Conservation (phyloP, 2,888 invertebrate species). For the Microplitis deprimator region DNA sequence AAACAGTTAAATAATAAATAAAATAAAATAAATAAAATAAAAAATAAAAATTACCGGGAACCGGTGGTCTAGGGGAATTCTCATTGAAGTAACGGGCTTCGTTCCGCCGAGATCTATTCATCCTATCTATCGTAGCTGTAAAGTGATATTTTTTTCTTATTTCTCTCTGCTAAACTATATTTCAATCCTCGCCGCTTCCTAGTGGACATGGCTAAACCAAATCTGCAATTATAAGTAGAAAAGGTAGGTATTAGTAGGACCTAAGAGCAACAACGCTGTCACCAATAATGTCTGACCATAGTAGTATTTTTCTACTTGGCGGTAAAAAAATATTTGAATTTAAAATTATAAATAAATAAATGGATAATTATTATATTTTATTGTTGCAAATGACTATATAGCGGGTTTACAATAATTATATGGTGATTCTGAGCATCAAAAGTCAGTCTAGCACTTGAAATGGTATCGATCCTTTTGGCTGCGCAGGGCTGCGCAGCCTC, state of each 20-base stretch:
- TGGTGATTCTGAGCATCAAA: slow-evolving; percentile 4
- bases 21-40: not conserved
- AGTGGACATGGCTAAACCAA: slow-evolving; percentile 71
- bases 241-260: slow-evolving; percentile 6
- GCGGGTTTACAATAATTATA: slow-evolving; percentile 11
- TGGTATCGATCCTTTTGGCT: slow-evolving; percentile 44
- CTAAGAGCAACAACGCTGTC: not conserved
- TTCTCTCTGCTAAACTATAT: slow-evolving; percentile 64
- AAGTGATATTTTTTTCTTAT: slow-evolving; percentile 62
- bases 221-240: slow-evolving; percentile 59
- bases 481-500: slow-evolving; percentile 33
- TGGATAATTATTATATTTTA: slow-evolving; percentile 32
- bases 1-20: not conserved
- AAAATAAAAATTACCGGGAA: slow-evolving; percentile 80
- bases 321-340: not conserved
- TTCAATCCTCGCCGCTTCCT: slow-evolving; percentile 68
- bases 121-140: slow-evolving; percentile 70
- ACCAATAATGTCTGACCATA: not conserved
- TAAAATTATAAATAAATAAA: slow-evolving; percentile 27
- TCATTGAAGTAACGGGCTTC: slow-evolving; percentile 73
- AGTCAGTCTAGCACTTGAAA: slow-evolving; percentile 36
- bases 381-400: not conserved
- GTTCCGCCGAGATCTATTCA: slow-evolving; percentile 69
- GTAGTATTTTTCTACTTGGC: not conserved
- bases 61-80: slow-evolving; percentile 87